Evolutionary conservation across 2,113 vertebrate species (phyloP).

Genomic region (Ictalurus punctatus): DNA sequence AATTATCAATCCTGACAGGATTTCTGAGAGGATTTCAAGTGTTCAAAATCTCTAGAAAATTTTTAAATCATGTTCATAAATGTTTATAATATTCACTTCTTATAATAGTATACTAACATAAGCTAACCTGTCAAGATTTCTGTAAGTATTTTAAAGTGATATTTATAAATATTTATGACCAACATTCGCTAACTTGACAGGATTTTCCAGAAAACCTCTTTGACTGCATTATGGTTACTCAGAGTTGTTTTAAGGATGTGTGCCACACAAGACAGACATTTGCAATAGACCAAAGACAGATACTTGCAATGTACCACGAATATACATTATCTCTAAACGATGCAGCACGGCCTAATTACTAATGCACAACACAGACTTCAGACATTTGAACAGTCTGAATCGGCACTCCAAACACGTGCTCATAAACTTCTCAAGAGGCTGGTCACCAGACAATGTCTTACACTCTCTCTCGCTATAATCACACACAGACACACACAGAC

Average conservation of each 20-base stretch:
- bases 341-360: neutral
- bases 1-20: neutral
- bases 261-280: neutral
- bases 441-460: neutral
- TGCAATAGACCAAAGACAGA: neutral
- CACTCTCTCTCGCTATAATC: neutral
- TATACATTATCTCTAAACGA: neutral
- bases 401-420: neutral
- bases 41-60: neutral
- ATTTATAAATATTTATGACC: neutral
- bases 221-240: neutral
- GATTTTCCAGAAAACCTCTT: neutral
- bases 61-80: neutral
- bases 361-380: neutral
- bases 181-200: neutral
- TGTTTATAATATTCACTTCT: neutral
- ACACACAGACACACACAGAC: neutral
- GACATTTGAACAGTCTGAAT: neutral
- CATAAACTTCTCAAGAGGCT: neutral
- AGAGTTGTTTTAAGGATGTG: neutral
- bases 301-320: neutral
- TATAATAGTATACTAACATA: neutral
- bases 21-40: neutral
- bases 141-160: neutral
- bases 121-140: neutral